Evolutionary conservation across 2,888 invertebrate genomes (phyloP).

Genomic region (Zaprionus lineosus): DNA sequence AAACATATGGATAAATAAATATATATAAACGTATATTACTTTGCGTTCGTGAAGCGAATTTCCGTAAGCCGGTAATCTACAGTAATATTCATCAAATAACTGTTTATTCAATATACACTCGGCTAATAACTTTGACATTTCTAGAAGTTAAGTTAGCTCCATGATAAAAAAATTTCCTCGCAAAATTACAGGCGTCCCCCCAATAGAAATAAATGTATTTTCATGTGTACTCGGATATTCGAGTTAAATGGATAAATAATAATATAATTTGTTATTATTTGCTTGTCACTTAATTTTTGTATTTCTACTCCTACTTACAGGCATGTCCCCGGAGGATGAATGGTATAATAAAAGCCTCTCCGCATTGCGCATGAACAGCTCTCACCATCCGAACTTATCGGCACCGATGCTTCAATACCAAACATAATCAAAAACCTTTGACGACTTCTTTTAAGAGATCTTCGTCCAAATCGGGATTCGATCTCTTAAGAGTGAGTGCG

Average conservation of each 20-base stretch:
- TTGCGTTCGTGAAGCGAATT: conserved; percentile 31
- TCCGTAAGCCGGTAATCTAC: conserved; percentile 57
- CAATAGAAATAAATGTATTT: no score
- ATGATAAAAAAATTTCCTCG: neutral
- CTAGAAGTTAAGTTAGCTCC: neutral
- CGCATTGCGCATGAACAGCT: conserved; percentile 97
- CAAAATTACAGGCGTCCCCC: conserved; percentile 89
- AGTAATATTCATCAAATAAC: conserved; percentile 15
- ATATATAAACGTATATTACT: neutral
- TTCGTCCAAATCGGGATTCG: conserved; percentile 52
- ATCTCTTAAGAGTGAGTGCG: conserved; percentile 62
- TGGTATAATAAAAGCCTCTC: conserved; percentile 99
- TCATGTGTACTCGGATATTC: no score
- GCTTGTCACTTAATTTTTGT: neutral
- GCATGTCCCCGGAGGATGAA: conserved; percentile 96
- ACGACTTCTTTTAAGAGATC: conserved; percentile 82
- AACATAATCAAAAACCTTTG: conserved; percentile 89
- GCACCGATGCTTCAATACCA: conserved; percentile 99
- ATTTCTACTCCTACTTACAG: conserved; percentile 82
- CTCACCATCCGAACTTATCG: conserved; percentile 96
- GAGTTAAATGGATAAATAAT: no score
- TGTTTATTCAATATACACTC: conserved; percentile 31
- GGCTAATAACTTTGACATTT: neutral
- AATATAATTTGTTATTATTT: no score
- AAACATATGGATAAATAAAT: neutral